Conservation (phyloP, 2,888 invertebrate species). For the Eremobia ochroleuca region DNA sequence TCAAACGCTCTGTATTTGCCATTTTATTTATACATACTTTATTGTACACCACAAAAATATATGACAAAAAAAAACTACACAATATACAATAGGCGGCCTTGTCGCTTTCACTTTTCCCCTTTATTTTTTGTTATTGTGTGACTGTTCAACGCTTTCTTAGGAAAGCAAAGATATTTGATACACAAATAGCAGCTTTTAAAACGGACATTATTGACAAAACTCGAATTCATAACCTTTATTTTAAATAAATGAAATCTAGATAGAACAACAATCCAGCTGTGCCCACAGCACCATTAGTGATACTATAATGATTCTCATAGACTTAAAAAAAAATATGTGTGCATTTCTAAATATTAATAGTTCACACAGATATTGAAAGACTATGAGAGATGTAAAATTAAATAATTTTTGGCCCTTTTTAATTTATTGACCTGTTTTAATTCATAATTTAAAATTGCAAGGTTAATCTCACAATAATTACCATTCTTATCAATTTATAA, state of each 20-base stretch:
- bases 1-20: neutral
- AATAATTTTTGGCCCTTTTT: neutral
- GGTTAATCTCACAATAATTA: slow-evolving; percentile 4
- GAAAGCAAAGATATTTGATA: neutral
- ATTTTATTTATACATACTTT: neutral
- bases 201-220: neutral
- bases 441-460: neutral
- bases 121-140: neutral
- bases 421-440: neutral
- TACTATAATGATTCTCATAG: neutral
- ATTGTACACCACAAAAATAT: neutral
- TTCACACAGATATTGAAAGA: neutral
- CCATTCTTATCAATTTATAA: slow-evolving; percentile 22
- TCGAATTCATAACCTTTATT: neutral
- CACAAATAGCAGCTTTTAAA: neutral
- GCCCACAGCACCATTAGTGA: neutral
- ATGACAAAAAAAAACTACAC: neutral
- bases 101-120: neutral
- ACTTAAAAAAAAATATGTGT: neutral
- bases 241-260: neutral
- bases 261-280: neutral
- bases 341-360: neutral
- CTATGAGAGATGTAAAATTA: neutral
- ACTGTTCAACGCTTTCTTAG: neutral
- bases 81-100: neutral